These are phyloP conservation scores for Neopipo cinnamomea DNA, from an alignment of 2,113 vertebrate species.

Conservation along the genomic window DNA sequence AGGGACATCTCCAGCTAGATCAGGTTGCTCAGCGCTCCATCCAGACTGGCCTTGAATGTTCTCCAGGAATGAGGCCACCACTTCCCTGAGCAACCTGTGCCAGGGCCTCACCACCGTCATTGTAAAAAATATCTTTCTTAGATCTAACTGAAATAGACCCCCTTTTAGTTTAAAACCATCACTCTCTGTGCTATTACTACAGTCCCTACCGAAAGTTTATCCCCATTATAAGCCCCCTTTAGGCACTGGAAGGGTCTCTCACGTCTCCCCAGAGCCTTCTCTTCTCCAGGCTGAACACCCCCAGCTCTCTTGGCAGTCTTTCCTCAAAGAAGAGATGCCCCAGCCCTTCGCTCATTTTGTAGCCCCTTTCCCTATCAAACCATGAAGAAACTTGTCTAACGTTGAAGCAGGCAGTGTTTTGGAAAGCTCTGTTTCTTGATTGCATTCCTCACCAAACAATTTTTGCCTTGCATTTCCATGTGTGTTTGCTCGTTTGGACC, in stretches of 20 bases:
- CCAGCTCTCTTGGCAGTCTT: neutral
- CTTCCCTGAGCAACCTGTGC: neutral
- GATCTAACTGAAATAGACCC: accelerated
- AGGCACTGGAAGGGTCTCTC: neutral
- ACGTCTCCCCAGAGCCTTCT: accelerated
- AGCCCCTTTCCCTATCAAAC: neutral
- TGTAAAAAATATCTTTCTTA: neutral
- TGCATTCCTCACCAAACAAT: accelerated
- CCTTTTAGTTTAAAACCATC: neutral
- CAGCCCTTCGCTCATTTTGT: neutral
- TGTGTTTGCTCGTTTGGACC: neutral
- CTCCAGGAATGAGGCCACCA: neutral
- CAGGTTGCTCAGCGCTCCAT: neutral
- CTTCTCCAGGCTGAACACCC: neutral
- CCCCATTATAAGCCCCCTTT: accelerated
- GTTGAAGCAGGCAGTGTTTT: neutral
- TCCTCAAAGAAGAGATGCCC: accelerated
- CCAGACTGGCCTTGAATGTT: neutral
- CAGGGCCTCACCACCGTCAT: accelerated
- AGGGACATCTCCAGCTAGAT: neutral
- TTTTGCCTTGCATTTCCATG: neutral
- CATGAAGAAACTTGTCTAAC: neutral
- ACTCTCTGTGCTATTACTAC: too few relatives aligned
- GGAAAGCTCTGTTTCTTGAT: neutral
- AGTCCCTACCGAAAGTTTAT: neutral